phyloP scores from a whole-genome alignment of 2,888 invertebrate species.

The Cerastoderma edule region DNA sequence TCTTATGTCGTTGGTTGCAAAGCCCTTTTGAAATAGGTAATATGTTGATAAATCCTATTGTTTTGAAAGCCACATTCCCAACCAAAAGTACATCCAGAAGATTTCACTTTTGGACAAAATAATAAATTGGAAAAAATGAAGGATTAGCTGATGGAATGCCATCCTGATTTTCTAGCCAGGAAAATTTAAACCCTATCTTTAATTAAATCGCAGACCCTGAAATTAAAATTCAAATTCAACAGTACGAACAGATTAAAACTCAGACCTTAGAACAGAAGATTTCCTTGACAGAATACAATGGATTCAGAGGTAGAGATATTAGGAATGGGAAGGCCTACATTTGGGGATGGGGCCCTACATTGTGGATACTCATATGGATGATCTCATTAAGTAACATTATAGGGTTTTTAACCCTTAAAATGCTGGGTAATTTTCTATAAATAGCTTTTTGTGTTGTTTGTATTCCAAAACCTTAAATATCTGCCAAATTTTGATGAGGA shows the following conservation, averaged over 20 bases:
- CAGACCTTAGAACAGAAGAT: too few relatives aligned
- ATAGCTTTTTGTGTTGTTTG: too few relatives aligned
- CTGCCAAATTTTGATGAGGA: too few relatives aligned
- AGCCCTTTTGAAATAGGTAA: too few relatives aligned
- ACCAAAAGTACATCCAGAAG: not conserved
- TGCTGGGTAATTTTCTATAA: too few relatives aligned
- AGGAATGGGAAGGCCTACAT: not conserved
- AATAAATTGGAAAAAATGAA: too few relatives aligned
- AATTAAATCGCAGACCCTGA: slow-evolving; percentile 12
- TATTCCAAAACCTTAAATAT: too few relatives aligned
- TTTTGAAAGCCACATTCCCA: not conserved
- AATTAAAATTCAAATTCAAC: slow-evolving; percentile 16
- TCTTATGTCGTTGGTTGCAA: too few relatives aligned
- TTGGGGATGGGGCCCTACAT: not conserved
- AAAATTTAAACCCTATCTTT: not conserved
- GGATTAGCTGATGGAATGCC: not conserved
- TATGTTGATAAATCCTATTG: not conserved
- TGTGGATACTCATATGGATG: not conserved
- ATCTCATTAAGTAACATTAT: not conserved
- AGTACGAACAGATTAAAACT: slow-evolving; percentile 1
- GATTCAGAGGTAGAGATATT: not conserved
- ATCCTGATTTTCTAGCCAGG: not conserved
- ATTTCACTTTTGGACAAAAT: too few relatives aligned
- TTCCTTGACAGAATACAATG: not conserved
- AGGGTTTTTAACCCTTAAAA: too few relatives aligned